Evolutionary conservation across 2,888 invertebrate genomes (phyloP), one percentile per base, ranked within the genome.

Genomic region (Pyrochroa serraticornis): DNA sequence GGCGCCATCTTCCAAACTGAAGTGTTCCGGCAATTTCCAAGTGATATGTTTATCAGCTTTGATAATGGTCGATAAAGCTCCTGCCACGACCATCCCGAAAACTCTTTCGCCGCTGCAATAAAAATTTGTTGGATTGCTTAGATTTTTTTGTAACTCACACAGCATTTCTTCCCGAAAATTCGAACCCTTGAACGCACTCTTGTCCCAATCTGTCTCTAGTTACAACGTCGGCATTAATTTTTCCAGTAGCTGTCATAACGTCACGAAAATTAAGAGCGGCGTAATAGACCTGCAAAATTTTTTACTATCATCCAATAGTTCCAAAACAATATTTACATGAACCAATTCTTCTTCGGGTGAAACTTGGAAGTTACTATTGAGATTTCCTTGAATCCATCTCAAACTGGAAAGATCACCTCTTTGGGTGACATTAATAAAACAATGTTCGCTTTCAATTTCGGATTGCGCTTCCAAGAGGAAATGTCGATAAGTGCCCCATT

Each of bases 241-340:
- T 93, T 1, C 95, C 97, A 0, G 93, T 93, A 0, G 96, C 93
- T 0, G 93, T 82, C 97, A 97, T 97, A 0, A 97, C 83, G 77
- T 97, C 97, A 71, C 93, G 88, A 86, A 97, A 97, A 80, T 97
- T 98, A 8, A 97, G 77, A 0, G 95, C 86, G 0, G 93, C 81
- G 73, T 91, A 94, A 69, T 89, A 84, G 3, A 64, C 57, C 65
- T 70, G 30, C 6, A 58, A 62, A 42, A 6, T n/a, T 12, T 37
- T 3, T n/a, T 1, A 14, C 10, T 22, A 3, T 5, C n/a, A 9
- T 45, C 14, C 6, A 9, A 12, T 1, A 7, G 10, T 34, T 10
- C 32, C 12, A 10, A 10, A 6, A 33, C 10, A 8, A 8, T 47
- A 52, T 52, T 52, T 61, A 71, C 71, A 48, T 67, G 48, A 12